Evolutionary conservation across 64 coral and sea anemone genomes (phyloP).

Genomic region (Dendronephthya gigantea): DNA sequence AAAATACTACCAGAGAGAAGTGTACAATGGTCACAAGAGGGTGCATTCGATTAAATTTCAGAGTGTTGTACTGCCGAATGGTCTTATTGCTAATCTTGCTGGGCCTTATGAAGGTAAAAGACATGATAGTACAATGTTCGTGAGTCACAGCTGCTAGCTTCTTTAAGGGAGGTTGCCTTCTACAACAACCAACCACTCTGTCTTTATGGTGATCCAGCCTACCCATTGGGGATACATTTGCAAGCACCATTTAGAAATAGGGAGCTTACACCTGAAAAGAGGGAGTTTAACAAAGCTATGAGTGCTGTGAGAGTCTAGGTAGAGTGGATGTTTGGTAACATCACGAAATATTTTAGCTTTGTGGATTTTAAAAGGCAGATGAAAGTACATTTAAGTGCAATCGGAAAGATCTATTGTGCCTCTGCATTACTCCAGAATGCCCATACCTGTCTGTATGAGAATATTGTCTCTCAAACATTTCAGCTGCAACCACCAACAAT

Average conservation of each 20-base stretch:
- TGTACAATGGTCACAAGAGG: slow-evolving; percentile 8
- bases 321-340: slow-evolving; percentile 12
- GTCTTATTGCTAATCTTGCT: neutral
- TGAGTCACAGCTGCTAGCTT: neutral
- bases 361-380: neutral
- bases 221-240: neutral
- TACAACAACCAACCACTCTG: neutral
- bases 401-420: neutral
- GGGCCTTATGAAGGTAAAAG: neutral
- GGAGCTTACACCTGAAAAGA: neutral
- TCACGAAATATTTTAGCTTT: slow-evolving; percentile 1
- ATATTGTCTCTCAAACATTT: no score
- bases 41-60: neutral
- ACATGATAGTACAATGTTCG: slow-evolving; percentile 1
- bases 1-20: neutral
- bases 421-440: slow-evolving; percentile 1
- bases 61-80: neutral
- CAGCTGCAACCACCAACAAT: no score
- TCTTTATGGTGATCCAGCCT: neutral
- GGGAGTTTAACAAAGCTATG: neutral
- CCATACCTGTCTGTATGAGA: no score
- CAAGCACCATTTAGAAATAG: neutral
- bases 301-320: neutral
- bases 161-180: neutral
- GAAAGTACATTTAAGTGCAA: neutral